Evolutionary conservation across 2,888 invertebrate genomes (phyloP), one percentile per base, ranked within the genome.

Genomic region (Apotomis betuletana): DNA sequence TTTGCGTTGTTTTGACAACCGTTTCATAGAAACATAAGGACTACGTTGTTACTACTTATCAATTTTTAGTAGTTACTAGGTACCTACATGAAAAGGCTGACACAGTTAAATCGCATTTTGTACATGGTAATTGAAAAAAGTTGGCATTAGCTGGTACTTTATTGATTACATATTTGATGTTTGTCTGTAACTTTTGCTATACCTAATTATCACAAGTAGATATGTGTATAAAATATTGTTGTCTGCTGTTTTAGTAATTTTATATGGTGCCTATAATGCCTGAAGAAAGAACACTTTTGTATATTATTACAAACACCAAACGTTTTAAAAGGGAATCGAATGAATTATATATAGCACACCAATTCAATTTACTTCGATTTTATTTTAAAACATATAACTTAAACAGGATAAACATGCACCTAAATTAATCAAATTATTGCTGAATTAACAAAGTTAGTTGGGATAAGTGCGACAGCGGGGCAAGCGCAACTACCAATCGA

Each of bases 1-100:
- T 88, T 88, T 88, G 85, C 88, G 90, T 88, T 89, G 88, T 90
- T 88, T 88, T 85, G 76, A 84, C 83, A 77, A 83, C 83, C 88
- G 92, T 92, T 93, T 93, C 93, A 92, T 92, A 92, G 93, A 93
- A 93, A 91, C 93, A 85, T 85, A 84, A 87, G 85, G 82, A 87
- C 83, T 85, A 86, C 81, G 81, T 88, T 89, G 89, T 91, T 92
- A 87, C 90, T 90, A 89, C 85, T 89, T 87, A 90, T 89, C 87
- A 88, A 90, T 85, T 87, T 91, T 88, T 90, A 85, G 91, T 91
- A 91, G 91, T 80, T 85, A 84, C 87, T 92, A 92, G 89, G 86
- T 87, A 90, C 46, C 54, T 69, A 70, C 87, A 87, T 83, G 85
- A 91, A 88, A 93, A 93, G 93, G 92, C 93, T 93, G 93, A 92